Evolutionary conservation across 2,888 invertebrate species (phyloP).

Genomic region (Parnassius apollo): DNA sequence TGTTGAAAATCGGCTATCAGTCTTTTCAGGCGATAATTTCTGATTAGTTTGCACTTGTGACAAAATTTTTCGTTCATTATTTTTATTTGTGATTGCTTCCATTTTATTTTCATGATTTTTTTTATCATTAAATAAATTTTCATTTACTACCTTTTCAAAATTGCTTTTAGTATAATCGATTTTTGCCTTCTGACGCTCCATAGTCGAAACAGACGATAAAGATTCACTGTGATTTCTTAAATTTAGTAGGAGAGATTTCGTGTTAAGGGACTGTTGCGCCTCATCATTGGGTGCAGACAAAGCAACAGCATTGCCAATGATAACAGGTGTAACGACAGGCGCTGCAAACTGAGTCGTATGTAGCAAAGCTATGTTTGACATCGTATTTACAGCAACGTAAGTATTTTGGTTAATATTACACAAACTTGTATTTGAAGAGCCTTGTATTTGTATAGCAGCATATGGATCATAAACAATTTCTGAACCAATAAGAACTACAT

Average conservation of each 20-base stretch:
- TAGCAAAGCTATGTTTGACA: conserved; percentile 48
- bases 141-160: not conserved
- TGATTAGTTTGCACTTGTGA: conserved; percentile 56
- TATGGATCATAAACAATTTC: conserved; percentile 52
- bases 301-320: conserved; percentile 47
- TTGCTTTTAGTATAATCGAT: not conserved
- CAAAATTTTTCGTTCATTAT: conserved; percentile 42
- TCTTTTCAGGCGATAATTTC: conserved; percentile 29
- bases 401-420: conserved; percentile 37
- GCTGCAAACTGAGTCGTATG: conserved; percentile 48
- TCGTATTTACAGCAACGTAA: conserved; percentile 42
- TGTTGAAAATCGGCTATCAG: conserved; percentile 28
- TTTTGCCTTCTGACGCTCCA: not conserved
- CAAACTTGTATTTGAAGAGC: conserved; percentile 34
- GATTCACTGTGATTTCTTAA: not conserved
- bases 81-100: conserved; percentile 17
- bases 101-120: conserved; percentile 32
- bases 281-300: conserved; percentile 31
- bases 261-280: conserved; percentile 20
- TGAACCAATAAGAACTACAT: conserved; percentile 52
- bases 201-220: not conserved
- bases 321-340: conserved; percentile 46
- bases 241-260: not conserved
- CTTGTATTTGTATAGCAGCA: conserved; percentile 37
- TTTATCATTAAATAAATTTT: not conserved